Evolutionary conservation across 2,888 invertebrate genomes (phyloP), one percentile per base, ranked within the genome.

Genomic region (Dilophus febrilis): DNA sequence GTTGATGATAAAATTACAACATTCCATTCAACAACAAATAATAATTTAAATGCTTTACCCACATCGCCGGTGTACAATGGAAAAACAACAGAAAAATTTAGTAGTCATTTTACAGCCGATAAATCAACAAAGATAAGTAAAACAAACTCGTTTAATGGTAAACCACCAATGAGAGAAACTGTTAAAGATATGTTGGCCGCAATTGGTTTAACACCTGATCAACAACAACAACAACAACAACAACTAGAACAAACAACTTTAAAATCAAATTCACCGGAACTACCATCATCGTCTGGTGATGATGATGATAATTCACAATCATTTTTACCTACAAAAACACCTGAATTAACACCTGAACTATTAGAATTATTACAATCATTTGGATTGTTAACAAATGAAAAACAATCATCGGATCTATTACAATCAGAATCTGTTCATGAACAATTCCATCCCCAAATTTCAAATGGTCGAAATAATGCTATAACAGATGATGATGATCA

Each of bases 61-160:
- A 14, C 16, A 33, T 12, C 3, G 5, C 3, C 4, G 4, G 27
- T 13, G 4, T 35, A n/a, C 4, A 3, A n/a, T n/a, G n/a, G n/a
- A n/a, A 22, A 22, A 22, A 6, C 22, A 22, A 4, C 22, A 33
- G 33, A 56, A 57, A 14, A 46, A 36, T 64, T 53, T 32, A 63
- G 62, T 44, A 61, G 68, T 51, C 64, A 59, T 13, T 69, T 68
- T 44, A 64, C 55, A 40, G 64, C 64, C 3, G 52, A 16, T 14
- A 11, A 12, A 6, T 8, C 6, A n/a, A 17, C 3, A 3, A 17
- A 34, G 4, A 34, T 10, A 18, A 27, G 33, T 34, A 30, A 17
- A 8, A 28, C 2, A 47, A 53, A 6, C 32, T 31, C 35, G 17
- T 37, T 30, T 8, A 48, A 50, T 7, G 41, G 49, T 16, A 46